Percentiles rank a stretch among this genome's conserved stretches.
These are phyloP conservation scores for Toxotes chatareus DNA, from an alignment of 2,113 vertebrate genomes.

Conservation along the genomic window DNA sequence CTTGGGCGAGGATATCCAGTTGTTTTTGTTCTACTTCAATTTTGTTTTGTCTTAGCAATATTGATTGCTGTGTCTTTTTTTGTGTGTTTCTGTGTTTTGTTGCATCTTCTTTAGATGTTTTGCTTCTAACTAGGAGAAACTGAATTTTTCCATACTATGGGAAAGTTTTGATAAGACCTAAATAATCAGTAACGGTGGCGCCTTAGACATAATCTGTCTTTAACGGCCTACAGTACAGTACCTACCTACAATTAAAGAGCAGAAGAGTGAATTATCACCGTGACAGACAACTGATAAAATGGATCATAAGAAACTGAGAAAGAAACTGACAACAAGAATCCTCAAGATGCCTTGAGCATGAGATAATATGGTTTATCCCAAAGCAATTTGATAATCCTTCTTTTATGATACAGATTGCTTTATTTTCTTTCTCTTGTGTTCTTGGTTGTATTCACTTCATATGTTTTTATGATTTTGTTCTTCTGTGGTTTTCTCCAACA, in stretches of 20 bases:
- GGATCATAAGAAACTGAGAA: neutral
- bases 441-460: slow-evolving; percentile 45
- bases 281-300: neutral
- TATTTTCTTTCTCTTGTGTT: slow-evolving; percentile 42
- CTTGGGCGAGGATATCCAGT: slow-evolving; percentile 88
- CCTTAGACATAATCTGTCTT: neutral
- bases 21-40: slow-evolving; percentile 68
- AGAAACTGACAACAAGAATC: neutral
- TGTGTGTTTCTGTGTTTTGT: slow-evolving; percentile 25
- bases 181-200: neutral
- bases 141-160: neutral
- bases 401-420: neutral
- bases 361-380: neutral
- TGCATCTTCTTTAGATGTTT: slow-evolving; percentile 27
- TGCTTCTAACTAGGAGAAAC: neutral
- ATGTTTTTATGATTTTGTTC: slow-evolving; percentile 62
- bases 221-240: neutral
- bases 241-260: neutral
- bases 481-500: slow-evolving; percentile 65
- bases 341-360: neutral
- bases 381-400: neutral
- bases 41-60: slow-evolving; percentile 36
- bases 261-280: neutral
- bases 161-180: neutral
- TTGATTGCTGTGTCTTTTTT: slow-evolving; percentile 23